Evolutionary conservation across 2,113 vertebrate species (phyloP).

Genomic region (Gymnogyps californianus): DNA sequence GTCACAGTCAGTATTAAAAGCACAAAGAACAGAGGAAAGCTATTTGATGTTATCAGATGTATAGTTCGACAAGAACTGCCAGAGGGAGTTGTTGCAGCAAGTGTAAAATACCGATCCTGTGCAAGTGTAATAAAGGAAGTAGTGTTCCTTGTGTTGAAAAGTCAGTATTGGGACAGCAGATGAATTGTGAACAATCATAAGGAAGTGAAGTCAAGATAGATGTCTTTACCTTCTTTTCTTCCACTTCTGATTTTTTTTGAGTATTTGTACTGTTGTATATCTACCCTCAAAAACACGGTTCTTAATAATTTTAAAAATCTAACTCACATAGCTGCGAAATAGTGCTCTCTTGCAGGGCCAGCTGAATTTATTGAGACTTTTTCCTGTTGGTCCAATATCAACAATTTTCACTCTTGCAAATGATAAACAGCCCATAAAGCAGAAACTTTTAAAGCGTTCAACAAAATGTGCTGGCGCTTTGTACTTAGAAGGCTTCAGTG

Average conservation of each 20-base stretch:
- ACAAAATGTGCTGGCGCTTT: neutral
- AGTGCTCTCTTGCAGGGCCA: neutral
- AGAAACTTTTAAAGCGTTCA: neutral
- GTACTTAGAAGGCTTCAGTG: neutral
- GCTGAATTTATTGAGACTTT: neutral
- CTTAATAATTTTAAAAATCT: neutral
- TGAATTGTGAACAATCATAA: neutral
- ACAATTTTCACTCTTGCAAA: neutral
- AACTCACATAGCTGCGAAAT: neutral
- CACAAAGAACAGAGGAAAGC: neutral
- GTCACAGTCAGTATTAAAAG: neutral
- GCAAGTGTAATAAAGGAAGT: neutral
- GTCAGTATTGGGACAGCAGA: neutral
- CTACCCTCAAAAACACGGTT: neutral
- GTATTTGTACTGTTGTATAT: neutral
- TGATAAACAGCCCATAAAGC: neutral
- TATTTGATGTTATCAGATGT: neutral
- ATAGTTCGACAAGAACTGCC: neutral
- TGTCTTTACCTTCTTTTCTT: neutral
- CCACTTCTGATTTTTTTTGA: neutral
- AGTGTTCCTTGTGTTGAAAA: fast-evolving
- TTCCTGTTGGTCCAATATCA: neutral
- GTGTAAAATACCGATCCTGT: neutral
- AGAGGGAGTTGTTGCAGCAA: neutral
- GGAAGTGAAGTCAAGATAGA: neutral